Percentiles rank a stretch among this genome's conserved stretches.
phyloP scores from a whole-genome alignment of 2,113 vertebrate genomes.

The Triplophysa dalaica region DNA sequence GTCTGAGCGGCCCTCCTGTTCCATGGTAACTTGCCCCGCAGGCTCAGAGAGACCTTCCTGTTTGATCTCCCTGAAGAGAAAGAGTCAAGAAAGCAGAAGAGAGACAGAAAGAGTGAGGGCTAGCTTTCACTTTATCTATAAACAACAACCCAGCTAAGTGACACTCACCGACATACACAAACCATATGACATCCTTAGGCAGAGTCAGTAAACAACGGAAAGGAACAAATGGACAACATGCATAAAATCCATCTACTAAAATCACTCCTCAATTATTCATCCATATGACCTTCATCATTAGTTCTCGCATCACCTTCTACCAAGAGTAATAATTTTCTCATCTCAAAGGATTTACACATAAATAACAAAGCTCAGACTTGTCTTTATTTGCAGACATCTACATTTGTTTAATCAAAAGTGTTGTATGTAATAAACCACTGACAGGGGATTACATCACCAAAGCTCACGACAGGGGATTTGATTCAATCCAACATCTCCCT shows the following conservation, averaged over 20 bases:
- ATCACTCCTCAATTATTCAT: too few species aligned
- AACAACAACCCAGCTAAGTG: slow-evolving; percentile 69
- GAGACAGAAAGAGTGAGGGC: slow-evolving; percentile 13
- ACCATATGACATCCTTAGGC: slow-evolving; percentile 51
- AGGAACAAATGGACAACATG: not conserved
- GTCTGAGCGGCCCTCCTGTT: slow-evolving; percentile 66
- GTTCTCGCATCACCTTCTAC: too few species aligned
- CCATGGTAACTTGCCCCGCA: slow-evolving; percentile 68
- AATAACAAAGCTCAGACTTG: too few species aligned
- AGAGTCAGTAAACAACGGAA: slow-evolving; percentile 51
- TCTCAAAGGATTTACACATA: too few species aligned
- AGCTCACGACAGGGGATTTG: not conserved
- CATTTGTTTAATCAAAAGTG: too few species aligned
- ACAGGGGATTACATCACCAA: not conserved
- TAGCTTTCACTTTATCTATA: slow-evolving; percentile 68
- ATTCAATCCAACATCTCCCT: not conserved
- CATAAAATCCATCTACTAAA: too few species aligned
- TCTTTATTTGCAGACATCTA: too few species aligned
- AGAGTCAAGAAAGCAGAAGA: slow-evolving; percentile 49
- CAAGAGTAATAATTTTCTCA: too few species aligned
- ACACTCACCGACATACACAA: slow-evolving; percentile 56
- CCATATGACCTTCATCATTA: too few species aligned
- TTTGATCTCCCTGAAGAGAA: slow-evolving; percentile 68
- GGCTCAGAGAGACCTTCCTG: slow-evolving; percentile 68
- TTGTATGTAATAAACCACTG: too few species aligned